A percentile compares a stretch with the other conserved stretches of the same genome.
phyloP scores from a whole-genome alignment of 2,113 vertebrate genomes.

The Entosphenus tridentatus region DNA sequence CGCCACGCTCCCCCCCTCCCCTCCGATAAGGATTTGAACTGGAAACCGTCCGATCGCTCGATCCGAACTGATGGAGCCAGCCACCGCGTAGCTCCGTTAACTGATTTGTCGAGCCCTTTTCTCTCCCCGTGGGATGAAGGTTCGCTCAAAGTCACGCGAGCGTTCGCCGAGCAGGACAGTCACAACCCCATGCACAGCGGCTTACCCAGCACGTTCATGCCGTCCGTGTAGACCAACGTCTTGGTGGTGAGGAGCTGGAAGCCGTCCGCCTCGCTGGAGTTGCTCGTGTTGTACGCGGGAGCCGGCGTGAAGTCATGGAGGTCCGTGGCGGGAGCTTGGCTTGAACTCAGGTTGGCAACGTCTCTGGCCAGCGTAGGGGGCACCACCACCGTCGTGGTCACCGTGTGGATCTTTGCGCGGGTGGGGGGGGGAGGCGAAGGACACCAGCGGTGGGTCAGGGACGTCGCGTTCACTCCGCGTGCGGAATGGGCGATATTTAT shows the following conservation, averaged over 20 bases:
- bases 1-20: no score
- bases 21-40: no score
- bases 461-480: no score
- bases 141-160: no score
- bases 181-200: not conserved
- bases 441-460: not conserved
- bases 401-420: conserved; percentile 29
- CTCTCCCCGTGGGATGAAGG: no score
- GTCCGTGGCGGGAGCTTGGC: no score
- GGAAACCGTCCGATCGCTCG: no score
- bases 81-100: no score
- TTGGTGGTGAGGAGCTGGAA: conserved; percentile 23
- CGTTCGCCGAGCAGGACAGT: no score
- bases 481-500: not conserved
- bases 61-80: no score
- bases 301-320: no score
- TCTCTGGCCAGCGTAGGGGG: not conserved
- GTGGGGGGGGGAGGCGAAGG: not conserved
- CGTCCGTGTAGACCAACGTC: conserved; percentile 39
- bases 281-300: conserved; percentile 10
- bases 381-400: conserved; percentile 23
- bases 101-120: no score
- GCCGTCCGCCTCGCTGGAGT: conserved; percentile 12
- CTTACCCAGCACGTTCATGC: conserved; percentile 51
- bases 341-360: not conserved